These are phyloP conservation scores for Lepas anatifera DNA, from an alignment of 2,888 invertebrate genomes.

Conservation along the genomic window DNA sequence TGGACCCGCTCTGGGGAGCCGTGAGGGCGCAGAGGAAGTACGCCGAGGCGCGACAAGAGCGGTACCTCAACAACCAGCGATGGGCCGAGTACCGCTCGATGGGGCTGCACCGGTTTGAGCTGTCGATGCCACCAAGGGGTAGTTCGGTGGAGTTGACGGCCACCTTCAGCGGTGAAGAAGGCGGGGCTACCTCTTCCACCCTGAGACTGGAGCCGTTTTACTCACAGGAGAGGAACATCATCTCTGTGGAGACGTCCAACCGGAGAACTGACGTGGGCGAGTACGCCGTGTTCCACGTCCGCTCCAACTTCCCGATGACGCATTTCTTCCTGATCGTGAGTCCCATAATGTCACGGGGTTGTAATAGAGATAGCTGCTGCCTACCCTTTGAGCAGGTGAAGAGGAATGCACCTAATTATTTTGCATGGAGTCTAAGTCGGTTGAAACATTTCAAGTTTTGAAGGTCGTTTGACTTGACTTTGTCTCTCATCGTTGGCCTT, in stretches of 20 bases:
- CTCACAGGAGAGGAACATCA: background rate
- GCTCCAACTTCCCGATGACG: constrained; percentile 34
- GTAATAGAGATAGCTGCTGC: no score
- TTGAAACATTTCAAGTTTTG: no score
- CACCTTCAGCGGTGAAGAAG: constrained; percentile 11
- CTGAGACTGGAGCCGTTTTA: background rate
- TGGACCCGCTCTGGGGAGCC: no score
- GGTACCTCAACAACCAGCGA: constrained; percentile 13
- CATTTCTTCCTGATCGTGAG: constrained; percentile 23
- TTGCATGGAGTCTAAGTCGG: no score
- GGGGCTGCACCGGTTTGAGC: constrained; percentile 16
- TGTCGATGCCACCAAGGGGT: constrained; percentile 14
- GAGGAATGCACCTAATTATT: no score
- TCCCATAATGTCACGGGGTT: no score
- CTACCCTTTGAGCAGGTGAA: no score
- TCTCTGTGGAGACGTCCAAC: constrained; percentile 31
- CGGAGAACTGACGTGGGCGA: constrained; percentile 36
- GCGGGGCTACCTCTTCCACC: background rate
- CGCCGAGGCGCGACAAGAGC: background rate
- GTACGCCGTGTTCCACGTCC: constrained; percentile 42
- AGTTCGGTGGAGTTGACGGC: constrained; percentile 16
- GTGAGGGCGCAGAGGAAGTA: no score
- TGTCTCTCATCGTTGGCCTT: no score
- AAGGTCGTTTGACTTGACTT: no score
- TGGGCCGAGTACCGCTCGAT: constrained; percentile 18